Conservation (phyloP, 2,113 vertebrate genomes). For the Ammospiza caudacuta region DNA sequence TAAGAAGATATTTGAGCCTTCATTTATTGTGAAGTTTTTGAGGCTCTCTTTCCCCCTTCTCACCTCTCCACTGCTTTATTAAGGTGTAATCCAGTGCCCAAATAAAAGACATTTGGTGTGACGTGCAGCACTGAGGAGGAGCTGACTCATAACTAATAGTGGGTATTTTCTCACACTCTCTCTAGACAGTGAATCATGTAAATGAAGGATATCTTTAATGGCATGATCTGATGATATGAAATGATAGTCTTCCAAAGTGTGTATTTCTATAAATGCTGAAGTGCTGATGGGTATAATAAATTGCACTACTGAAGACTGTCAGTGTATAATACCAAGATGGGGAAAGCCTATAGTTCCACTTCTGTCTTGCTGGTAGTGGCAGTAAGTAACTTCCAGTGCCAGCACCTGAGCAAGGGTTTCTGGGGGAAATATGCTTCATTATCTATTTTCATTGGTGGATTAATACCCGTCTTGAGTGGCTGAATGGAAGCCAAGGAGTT, state of each 20-base stretch:
- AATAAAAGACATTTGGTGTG: neutral
- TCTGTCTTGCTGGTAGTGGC: neutral
- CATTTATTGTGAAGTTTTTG: neutral
- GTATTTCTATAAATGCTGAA: neutral
- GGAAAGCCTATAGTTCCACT: neutral
- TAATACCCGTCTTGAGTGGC: neutral
- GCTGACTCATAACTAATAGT: neutral
- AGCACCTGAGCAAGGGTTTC: neutral
- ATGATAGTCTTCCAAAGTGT: slow-evolving; percentile 3
- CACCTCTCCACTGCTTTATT: neutral
- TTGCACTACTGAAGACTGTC: neutral
- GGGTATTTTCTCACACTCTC: slow-evolving; percentile 23
- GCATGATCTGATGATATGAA: slow-evolving; percentile 26
- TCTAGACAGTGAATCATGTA: slow-evolving; percentile 24
- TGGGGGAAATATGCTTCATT: neutral
- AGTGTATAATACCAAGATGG: neutral
- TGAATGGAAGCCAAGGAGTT: neutral
- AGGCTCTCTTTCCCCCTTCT: neutral
- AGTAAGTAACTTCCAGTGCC: neutral
- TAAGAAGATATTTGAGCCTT: neutral
- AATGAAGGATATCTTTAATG: slow-evolving; percentile 40
- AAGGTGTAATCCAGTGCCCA: neutral
- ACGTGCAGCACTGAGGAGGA: neutral
- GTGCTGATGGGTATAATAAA: neutral
- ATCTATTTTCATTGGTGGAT: neutral